Percentiles rank a stretch among this genome's conserved stretches.
Conservation (phyloP, 1,140 invertebrate species). For the Aricia agestis region DNA sequence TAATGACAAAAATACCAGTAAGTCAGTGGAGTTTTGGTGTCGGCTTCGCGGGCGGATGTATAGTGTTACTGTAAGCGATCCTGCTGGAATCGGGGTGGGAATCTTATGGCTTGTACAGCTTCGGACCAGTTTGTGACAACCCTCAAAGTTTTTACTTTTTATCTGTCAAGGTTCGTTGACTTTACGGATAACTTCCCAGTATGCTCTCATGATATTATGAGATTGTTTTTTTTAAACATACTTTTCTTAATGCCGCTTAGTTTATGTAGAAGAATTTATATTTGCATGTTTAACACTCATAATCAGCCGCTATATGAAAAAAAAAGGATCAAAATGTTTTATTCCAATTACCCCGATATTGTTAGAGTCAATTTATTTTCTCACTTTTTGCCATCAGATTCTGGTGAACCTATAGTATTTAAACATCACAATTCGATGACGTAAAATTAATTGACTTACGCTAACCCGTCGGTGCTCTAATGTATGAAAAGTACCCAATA, state of each 20-base stretch:
- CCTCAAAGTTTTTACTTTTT: background rate
- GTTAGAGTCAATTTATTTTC: too few species aligned
- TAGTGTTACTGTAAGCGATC: constrained; percentile 69
- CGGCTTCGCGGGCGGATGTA: constrained; percentile 59
- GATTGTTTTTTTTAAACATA: too few species aligned
- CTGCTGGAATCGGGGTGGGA: constrained; percentile 59
- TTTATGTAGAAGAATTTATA: too few species aligned
- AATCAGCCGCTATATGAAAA: too few species aligned
- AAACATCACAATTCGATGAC: background rate
- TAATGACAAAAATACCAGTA: constrained; percentile 19
- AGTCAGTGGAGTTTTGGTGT: background rate
- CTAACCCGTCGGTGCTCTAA: constrained; percentile 13
- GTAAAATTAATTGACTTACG: background rate
- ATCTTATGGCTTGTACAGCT: constrained; percentile 71
- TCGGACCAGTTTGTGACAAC: constrained; percentile 37
- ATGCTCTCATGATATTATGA: too few species aligned
- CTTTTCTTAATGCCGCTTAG: too few species aligned
- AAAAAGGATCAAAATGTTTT: too few species aligned
- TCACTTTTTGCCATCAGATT: too few species aligned
- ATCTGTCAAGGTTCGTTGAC: background rate
- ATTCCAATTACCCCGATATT: too few species aligned
- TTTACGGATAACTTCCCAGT: background rate
- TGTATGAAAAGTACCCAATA: constrained; percentile 58
- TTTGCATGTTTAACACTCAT: too few species aligned
- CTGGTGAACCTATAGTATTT: too few species aligned